Evolutionary conservation across 2,888 invertebrate species (phyloP), one percentile per base, ranked within the genome.

Genomic region (Synergus japonicus): DNA sequence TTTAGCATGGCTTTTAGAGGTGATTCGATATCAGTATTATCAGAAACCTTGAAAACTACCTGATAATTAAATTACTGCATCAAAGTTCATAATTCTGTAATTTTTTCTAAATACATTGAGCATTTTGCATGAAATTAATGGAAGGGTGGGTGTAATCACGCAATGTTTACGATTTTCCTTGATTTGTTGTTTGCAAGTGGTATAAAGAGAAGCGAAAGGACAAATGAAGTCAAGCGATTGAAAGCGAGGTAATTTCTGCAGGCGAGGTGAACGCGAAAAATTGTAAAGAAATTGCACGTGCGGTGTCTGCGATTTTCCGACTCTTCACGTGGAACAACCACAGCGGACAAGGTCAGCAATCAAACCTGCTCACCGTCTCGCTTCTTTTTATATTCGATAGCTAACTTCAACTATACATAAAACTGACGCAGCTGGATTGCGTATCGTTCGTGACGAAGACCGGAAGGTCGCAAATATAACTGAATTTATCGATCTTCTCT

Each of bases 181-280:
- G 18, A 58, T 67, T 67, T 66, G 43, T 66, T 67, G 2, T 67
- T 29, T 63, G 29, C 29, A 46, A 66, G n/a, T 18, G 37, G 46
- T 37, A 54, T 54, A 58, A 73, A 37, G 54, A 41, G 73, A 73
- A 73, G 73, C 54, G 37, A 73, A 73, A 54, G 73, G n/a, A 73
- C 54, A 41, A 73, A 58, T 73, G 37, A 73, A 73, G 54, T 73
- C 49, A 73, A 73, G 54, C 37, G 54, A n/a, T 54, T 37, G 44
- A 44, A 64, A 64, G 43, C 22, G 63, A 76, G 76, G 76, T 63
- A 22, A 76, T 46, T 76, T 9, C 22, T 54, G 43, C 44, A 76
- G 46, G 76, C 69, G 79, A 76, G 79, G 79, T 76, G 76, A 73
- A 76, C 76, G 76, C 22, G 76, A 44, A 76, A 76, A 63, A 76